phyloP scores from a whole-genome alignment of 2,113 vertebrate genomes.

The Oophaga pumilio region DNA sequence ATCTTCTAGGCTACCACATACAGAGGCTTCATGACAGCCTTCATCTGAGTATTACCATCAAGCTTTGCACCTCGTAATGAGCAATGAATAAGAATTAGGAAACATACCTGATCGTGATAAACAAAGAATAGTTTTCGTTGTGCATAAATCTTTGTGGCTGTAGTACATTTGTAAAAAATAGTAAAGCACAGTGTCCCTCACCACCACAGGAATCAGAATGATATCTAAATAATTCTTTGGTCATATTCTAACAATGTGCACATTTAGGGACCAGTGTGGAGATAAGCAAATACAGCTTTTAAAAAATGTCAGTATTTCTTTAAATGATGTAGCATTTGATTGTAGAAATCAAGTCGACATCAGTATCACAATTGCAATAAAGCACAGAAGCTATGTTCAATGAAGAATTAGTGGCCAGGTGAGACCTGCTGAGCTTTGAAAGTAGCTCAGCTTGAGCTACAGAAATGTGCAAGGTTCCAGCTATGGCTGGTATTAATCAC shows the following conservation, averaged over 20 bases:
- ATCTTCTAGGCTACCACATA: too few species aligned
- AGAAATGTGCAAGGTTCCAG: constrained; percentile 5
- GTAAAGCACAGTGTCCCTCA: too few species aligned
- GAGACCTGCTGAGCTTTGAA: constrained; percentile 38
- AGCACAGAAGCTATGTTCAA: not conserved
- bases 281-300: not conserved
- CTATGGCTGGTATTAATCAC: constrained; percentile 23
- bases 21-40: too few species aligned
- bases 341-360: not conserved
- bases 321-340: not conserved
- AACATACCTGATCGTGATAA: too few species aligned
- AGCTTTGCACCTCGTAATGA: too few species aligned
- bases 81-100: too few species aligned
- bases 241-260: not conserved
- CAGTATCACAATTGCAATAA: not conserved
- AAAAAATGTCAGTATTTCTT: not conserved
- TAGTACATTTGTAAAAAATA: too few species aligned
- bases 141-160: too few species aligned
- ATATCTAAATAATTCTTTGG: not conserved
- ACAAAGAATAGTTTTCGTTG: too few species aligned
- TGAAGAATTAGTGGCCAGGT: constrained; percentile 20
- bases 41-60: too few species aligned
- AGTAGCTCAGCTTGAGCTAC: constrained; percentile 23
- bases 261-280: not conserved
- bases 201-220: too few species aligned